phyloP scores from a whole-genome alignment of 2,888 invertebrate species.

The Acanthoscelides obtectus region DNA sequence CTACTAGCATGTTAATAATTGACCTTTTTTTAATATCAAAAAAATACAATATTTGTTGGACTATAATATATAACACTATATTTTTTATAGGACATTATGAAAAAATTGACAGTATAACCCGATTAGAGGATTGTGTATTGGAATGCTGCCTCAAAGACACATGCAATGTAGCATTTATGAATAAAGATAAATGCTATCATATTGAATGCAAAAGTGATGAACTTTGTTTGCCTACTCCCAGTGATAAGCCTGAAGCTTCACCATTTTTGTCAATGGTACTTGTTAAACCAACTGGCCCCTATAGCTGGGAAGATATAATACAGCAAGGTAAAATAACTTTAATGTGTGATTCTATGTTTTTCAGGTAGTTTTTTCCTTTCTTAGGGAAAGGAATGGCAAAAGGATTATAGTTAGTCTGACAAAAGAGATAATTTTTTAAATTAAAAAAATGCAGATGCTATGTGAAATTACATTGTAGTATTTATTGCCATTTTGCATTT shows the following conservation, averaged over 20 bases:
- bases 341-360: no score
- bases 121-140: constrained; percentile 61
- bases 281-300: constrained; percentile 64
- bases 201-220: constrained; percentile 68
- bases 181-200: constrained; percentile 71
- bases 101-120: constrained; percentile 51
- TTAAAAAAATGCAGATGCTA: no score
- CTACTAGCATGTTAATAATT: no score
- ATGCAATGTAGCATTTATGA: constrained; percentile 78
- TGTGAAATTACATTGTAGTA: no score
- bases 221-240: constrained; percentile 63
- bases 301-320: constrained; percentile 47
- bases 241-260: constrained; percentile 52
- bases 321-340: constrained; percentile 28
- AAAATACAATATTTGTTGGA: no score
- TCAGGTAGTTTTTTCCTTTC: no score
- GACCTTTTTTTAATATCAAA: no score
- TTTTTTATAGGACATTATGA: constrained; percentile 47
- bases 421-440: no score
- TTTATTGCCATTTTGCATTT: no score
- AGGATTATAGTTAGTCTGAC: no score
- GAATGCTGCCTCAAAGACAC: constrained; percentile 61
- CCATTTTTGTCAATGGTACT: constrained; percentile 71
- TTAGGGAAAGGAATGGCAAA: no score
- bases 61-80: no score